These are phyloP conservation scores for Drosophila subobscura DNA, from an alignment of 1,140 invertebrate species.

Conservation along the genomic window DNA sequence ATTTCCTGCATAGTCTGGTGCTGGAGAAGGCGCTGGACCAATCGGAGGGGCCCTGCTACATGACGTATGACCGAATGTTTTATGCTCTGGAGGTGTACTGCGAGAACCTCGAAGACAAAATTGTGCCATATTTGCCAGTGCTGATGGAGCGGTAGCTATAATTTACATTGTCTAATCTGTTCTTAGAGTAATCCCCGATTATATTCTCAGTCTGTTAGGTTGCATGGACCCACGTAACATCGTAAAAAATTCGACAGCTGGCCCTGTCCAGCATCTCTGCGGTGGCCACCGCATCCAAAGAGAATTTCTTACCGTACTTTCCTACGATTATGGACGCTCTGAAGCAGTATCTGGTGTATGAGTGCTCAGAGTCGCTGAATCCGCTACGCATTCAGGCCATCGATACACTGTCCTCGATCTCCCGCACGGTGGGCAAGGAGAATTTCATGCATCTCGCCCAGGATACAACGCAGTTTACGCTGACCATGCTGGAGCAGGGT, in stretches of 20 bases:
- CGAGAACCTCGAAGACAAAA: constrained; percentile 90
- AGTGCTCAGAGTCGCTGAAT: constrained; percentile 84
- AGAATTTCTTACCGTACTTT: constrained; percentile 90
- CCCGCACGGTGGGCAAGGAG: constrained; percentile 87
- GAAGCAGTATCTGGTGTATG: constrained; percentile 86
- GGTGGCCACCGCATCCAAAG: constrained; percentile 88
- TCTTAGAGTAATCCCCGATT: too few relatives aligned
- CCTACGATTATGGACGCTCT: constrained; percentile 87
- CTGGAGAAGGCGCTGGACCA: constrained; percentile 84
- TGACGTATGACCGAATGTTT: constrained; percentile 87
- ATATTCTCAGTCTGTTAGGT: constrained; percentile 84
- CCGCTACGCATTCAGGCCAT: constrained; percentile 87
- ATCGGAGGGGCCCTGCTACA: constrained; percentile 85
- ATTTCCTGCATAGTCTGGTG: constrained; percentile 87
- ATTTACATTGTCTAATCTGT: not conserved
- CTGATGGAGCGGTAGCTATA: constrained; percentile 87
- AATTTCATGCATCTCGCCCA: constrained; percentile 87
- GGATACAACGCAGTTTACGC: constrained; percentile 87
- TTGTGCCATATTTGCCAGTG: constrained; percentile 89
- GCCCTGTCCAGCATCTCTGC: constrained; percentile 89
- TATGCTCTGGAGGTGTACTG: constrained; percentile 92
- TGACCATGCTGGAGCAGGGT: constrained; percentile 86
- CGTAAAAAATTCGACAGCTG: constrained; percentile 86
- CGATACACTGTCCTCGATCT: constrained; percentile 89
- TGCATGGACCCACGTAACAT: constrained; percentile 86